phyloP scores from a whole-genome alignment of 1,140 invertebrate genomes.

The Cecropterus lyciades region DNA sequence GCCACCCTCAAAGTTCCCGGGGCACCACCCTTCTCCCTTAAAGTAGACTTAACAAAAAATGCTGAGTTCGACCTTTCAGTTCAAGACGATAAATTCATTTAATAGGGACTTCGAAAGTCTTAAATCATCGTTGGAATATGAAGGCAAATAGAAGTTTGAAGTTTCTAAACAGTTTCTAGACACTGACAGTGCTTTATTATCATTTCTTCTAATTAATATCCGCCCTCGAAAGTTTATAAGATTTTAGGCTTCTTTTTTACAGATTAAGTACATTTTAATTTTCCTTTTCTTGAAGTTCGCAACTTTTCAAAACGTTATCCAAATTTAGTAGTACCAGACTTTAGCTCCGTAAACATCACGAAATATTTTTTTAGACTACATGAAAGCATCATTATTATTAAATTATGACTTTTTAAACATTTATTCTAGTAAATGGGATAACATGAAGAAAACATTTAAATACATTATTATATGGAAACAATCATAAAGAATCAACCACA shows the following conservation, averaged over 20 bases:
- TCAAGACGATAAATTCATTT: slow-evolving; percentile 21
- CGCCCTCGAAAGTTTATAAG: not conserved
- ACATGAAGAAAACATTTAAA: not conserved
- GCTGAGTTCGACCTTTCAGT: slow-evolving; percentile 18
- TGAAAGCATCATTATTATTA: no score
- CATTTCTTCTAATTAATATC: slow-evolving; percentile 18
- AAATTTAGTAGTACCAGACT: no score
- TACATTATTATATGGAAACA: no score
- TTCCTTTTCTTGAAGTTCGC: no score
- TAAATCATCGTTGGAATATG: slow-evolving; percentile 24
- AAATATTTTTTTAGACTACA: no score
- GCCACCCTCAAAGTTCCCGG: not conserved
- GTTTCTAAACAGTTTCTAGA: slow-evolving; percentile 21
- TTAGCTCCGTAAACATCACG: no score
- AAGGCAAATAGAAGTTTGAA: slow-evolving; percentile 16
- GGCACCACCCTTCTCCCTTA: slow-evolving; percentile 20
- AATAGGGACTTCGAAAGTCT: slow-evolving; percentile 21
- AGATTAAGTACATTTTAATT: no score
- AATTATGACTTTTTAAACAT: no score
- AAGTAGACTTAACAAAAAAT: slow-evolving; percentile 18
- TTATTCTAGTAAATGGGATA: no score
- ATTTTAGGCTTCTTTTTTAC: slow-evolving; percentile 7
- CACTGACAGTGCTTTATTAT: slow-evolving; percentile 3
- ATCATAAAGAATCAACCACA: not conserved
- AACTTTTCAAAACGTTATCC: no score